These are phyloP conservation scores for Coptodon bakossiorum DNA, from an alignment of 2,113 vertebrate genomes.

Conservation along the genomic window DNA sequence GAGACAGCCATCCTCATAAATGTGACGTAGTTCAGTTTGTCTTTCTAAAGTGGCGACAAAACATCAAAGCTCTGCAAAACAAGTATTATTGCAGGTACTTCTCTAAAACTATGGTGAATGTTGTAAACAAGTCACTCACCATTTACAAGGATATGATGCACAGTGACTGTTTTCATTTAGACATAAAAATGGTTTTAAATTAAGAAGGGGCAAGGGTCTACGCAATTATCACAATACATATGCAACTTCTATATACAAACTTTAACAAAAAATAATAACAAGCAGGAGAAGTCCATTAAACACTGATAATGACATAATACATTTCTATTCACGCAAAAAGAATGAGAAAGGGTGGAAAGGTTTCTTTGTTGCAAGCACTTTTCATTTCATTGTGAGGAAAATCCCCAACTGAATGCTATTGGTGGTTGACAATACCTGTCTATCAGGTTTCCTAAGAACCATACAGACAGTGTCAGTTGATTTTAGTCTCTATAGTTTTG, in stretches of 20 bases:
- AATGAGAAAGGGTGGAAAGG: not conserved
- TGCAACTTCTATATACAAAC: not conserved
- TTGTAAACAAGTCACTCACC: not conserved
- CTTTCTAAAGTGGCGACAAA: not conserved
- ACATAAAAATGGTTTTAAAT: not conserved
- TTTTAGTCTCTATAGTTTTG: not conserved
- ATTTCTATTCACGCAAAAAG: not conserved
- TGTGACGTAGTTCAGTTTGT: not conserved
- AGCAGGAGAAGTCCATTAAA: not conserved
- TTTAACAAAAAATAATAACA: not conserved
- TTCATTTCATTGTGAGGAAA: not conserved
- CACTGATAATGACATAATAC: not conserved
- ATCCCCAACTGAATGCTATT: not conserved
- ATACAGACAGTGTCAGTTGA: not conserved
- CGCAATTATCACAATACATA: not conserved
- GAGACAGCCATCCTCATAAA: not conserved
- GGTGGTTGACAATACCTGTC: not conserved
- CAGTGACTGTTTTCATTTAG: fast-evolving
- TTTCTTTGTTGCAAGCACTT: not conserved
- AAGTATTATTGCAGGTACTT: not conserved
- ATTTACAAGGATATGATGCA: not conserved
- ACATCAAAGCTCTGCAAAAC: not conserved
- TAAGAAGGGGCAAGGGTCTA: not conserved
- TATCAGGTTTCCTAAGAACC: not conserved
- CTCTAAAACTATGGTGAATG: not conserved